These are phyloP conservation scores for Archocentrus centrarchus DNA, from an alignment of 2,113 vertebrate species.

Conservation along the genomic window DNA sequence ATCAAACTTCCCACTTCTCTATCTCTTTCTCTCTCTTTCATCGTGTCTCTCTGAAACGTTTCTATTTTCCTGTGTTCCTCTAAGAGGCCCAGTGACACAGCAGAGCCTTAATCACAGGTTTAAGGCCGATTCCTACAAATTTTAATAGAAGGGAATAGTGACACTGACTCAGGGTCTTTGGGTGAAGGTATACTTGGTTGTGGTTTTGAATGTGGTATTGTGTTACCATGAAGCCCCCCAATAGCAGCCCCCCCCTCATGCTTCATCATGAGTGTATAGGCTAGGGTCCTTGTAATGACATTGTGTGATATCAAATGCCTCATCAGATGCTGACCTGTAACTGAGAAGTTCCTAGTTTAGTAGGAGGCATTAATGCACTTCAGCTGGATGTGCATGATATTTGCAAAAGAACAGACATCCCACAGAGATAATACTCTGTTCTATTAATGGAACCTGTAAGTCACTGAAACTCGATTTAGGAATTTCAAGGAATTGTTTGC, in stretches of 20 bases:
- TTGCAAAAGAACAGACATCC: neutral
- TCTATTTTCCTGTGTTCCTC: constrained; percentile 57
- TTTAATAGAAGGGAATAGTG: constrained; percentile 5
- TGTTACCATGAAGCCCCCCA: constrained; percentile 31
- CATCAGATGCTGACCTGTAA: constrained; percentile 51
- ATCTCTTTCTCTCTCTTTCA: constrained; percentile 19
- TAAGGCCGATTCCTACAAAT: constrained; percentile 35
- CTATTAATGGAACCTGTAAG: neutral
- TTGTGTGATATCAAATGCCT: constrained; percentile 69
- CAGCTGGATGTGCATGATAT: neutral
- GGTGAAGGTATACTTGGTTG: neutral
- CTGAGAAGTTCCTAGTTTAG: constrained; percentile 47
- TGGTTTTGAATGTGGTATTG: constrained; percentile 24
- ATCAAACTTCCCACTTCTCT: constrained; percentile 59
- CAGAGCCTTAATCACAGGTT: constrained; percentile 67
- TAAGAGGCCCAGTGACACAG: constrained; percentile 71
- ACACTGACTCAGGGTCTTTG: constrained; percentile 23
- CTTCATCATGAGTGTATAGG: constrained; percentile 15
- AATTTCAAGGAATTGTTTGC: neutral
- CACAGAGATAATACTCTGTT: neutral
- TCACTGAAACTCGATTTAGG: neutral
- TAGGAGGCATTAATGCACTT: constrained; percentile 27
- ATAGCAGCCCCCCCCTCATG: neutral
- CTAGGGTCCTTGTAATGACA: constrained; percentile 68
- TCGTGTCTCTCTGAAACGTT: constrained; percentile 53